Evolutionary conservation across 2,113 vertebrate genomes (phyloP).

Genomic region (Amphiprion percula): DNA sequence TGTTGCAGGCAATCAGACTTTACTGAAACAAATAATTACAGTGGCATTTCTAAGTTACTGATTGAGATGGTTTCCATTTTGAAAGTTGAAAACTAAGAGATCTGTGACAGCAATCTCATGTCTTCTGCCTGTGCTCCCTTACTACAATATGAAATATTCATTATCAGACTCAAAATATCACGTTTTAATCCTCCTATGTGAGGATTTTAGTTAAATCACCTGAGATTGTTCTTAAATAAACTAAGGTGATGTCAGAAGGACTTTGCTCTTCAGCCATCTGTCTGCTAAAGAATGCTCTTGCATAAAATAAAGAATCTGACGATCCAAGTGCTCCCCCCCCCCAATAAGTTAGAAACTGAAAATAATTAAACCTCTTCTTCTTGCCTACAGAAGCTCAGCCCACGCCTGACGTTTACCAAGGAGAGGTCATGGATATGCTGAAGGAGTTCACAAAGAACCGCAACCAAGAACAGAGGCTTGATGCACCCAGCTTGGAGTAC

Average conservation of each 20-base stretch:
- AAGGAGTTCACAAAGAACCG: slow-evolving; percentile 94
- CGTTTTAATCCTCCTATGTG: not conserved
- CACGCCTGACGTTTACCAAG: slow-evolving; percentile 81
- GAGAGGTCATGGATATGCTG: slow-evolving; percentile 89
- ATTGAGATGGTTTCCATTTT: slow-evolving; percentile 1
- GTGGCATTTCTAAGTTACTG: not conserved
- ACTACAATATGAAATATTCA: not conserved
- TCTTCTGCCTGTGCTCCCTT: too few species aligned
- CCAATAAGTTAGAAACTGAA: not conserved
- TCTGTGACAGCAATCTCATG: not conserved
- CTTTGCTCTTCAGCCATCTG: slow-evolving; percentile 67
- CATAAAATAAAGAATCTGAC: not conserved
- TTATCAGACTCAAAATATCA: not conserved
- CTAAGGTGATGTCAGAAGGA: slow-evolving; percentile 37
- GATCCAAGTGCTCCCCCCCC: not conserved
- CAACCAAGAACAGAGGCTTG: slow-evolving; percentile 86
- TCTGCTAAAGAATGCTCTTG: slow-evolving; percentile 26
- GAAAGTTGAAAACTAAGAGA: not conserved
- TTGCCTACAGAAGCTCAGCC: slow-evolving; percentile 79
- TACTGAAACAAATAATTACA: not conserved
- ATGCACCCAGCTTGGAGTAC: slow-evolving; percentile 84
- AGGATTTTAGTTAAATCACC: slow-evolving; percentile 6
- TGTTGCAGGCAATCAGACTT: not conserved
- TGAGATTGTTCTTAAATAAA: slow-evolving; percentile 64
- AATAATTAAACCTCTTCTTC: not conserved